Evolutionary conservation across 2,797 vertebrate species (phyloP), one percentile per base, ranked within the genome.

Genomic region (Erithacus rubecula): DNA sequence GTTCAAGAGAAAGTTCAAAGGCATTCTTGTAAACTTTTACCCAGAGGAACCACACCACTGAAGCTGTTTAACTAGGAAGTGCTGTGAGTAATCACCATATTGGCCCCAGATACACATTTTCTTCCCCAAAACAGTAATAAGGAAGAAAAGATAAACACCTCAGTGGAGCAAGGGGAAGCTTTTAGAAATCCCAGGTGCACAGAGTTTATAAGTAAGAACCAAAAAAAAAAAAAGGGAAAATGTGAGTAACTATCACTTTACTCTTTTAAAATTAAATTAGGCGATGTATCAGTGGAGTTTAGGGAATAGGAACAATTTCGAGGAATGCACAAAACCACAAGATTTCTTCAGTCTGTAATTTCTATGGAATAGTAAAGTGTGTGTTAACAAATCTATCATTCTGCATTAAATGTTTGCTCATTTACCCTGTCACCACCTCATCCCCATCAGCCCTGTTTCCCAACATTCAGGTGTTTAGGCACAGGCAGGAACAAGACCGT

Each of bases 111-210:
- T 78, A 96, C 52, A 87, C 41, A 95, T 90, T 90, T 95, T 90
- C 68, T 92, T 93, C 68, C 89, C 62, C 71, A 49, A 91, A 96
- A 87, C 70, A 68, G 91, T 90, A 92, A 94, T 90, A 94, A 95
- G 37, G 58, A 83, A 39, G 87, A 83, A 87, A 90, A 95, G 79
- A 91, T 30, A 92, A 97, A 94, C 78, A 95, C 81, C 46, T 67
- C 76, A 83, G 63, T 55, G 76, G 75, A 95, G 90, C 65, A 65
- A 90, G 47, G 63, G 77, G 63, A 95, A 94, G 76, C 59, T 95
- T 95, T 91, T 84, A 93, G 55, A 44, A 83, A 86, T 81, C 89
- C 79, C 76, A 88, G 80, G 70, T 84, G 82, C 60, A 49, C n/a
- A 87, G 80, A 95, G 46, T 85, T 96, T 96, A 72, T 82, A 87